phyloP scores from a whole-genome alignment of 64 coral and sea anemone genomes.

The Actinia tenebrosa region DNA sequence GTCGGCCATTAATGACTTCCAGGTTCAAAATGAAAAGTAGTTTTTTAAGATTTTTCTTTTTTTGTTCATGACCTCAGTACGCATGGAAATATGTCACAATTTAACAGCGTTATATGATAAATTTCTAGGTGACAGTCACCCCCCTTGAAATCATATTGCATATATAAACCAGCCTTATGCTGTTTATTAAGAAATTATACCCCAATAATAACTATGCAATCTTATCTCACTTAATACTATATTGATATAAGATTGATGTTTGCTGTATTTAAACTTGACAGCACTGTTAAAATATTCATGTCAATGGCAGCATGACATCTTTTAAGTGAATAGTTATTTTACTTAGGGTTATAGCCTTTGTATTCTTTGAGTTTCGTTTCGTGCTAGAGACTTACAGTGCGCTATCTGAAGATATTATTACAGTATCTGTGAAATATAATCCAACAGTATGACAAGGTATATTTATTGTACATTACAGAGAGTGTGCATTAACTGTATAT shows the following conservation, averaged over 20 bases:
- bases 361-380: not conserved
- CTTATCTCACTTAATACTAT: not conserved
- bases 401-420: not conserved
- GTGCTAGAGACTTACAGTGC: not conserved
- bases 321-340: conserved; percentile 2
- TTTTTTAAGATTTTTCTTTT: no score
- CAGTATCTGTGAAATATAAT: not conserved
- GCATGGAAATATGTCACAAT: no score
- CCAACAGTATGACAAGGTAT: not conserved
- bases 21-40: no score
- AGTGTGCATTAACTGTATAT: not conserved
- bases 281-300: not conserved
- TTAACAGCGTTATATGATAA: no score
- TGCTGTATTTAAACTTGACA: not conserved
- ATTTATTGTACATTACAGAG: not conserved
- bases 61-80: no score
- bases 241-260: not conserved
- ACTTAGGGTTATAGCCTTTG: not conserved
- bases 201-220: no score
- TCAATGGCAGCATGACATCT: not conserved
- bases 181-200: no score
- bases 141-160: no score
- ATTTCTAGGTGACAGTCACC: no score
- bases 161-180: no score
- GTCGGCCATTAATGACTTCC: no score